phyloP scores from a whole-genome alignment of 2,888 invertebrate species.

The Drosophila yooni region DNA sequence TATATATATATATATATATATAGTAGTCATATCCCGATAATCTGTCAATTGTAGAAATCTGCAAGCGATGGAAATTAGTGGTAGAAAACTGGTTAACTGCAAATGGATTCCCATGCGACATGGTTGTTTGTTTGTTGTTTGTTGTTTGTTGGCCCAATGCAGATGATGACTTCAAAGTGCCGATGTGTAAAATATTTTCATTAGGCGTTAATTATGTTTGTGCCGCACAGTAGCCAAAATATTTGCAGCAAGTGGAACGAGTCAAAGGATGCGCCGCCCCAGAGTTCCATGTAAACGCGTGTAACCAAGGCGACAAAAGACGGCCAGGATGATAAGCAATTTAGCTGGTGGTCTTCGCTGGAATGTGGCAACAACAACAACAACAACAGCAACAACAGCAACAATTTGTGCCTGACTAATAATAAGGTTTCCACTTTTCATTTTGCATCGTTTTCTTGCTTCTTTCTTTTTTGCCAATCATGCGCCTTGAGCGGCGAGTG shows the following conservation, averaged over 20 bases:
- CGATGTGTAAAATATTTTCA: conserved; percentile 65
- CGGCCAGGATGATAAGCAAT: conserved; percentile 58
- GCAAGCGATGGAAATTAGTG: not conserved
- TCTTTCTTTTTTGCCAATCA: conserved; percentile 37
- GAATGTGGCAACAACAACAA: conserved; percentile 24
- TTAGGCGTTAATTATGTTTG: conserved; percentile 71
- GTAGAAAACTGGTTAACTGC: not conserved
- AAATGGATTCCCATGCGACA: conserved; percentile 25
- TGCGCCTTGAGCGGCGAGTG: conserved; percentile 4
- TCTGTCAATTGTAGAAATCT: not conserved
- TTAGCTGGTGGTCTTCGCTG: conserved; percentile 42
- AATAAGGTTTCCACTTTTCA: conserved; percentile 9
- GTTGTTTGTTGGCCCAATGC: not conserved
- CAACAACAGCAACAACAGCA: not conserved
- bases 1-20: no score
- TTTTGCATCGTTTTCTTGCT: not conserved
- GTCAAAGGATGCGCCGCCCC: conserved; percentile 46
- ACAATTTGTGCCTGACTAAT: conserved; percentile 17
- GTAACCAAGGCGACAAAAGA: conserved; percentile 49
- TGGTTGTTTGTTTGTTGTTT: not conserved
- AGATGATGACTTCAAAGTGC: conserved; percentile 45
- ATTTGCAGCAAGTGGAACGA: conserved; percentile 42
- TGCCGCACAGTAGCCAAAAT: conserved; percentile 66
- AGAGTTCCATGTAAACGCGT: conserved; percentile 51
- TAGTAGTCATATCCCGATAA: not conserved